Evolutionary conservation across 2,888 invertebrate genomes (phyloP).

Genomic region (Drosophila prostipennis): DNA sequence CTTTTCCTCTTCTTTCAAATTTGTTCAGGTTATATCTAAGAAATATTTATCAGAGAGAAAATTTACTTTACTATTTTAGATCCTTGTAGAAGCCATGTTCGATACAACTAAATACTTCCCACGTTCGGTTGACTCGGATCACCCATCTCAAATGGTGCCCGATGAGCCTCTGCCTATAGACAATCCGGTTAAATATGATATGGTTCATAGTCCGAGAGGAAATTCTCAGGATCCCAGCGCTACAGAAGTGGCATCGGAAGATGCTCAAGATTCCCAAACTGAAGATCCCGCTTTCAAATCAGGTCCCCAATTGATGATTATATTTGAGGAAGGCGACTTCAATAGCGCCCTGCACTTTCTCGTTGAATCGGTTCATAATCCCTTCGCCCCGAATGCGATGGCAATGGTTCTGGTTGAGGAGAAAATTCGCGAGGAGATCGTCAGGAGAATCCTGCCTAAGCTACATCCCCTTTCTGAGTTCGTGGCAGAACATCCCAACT

Average conservation of each 20-base stretch:
- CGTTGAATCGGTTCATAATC: constrained; percentile 36
- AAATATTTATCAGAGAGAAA: neutral
- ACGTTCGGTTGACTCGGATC: constrained; percentile 17
- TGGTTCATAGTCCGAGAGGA: constrained; percentile 13
- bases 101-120: constrained; percentile 20
- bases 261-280: neutral
- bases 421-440: constrained; percentile 31
- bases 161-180: neutral
- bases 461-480: constrained; percentile 18
- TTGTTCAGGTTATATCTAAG: too few species aligned
- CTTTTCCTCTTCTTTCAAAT: neutral
- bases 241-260: neutral
- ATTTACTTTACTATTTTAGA: neutral
- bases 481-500: constrained; percentile 24
- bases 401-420: constrained; percentile 54
- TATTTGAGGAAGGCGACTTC: constrained; percentile 51
- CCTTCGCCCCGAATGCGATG: constrained; percentile 40
- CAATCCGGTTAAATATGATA: constrained; percentile 2
- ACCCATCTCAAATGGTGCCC: neutral
- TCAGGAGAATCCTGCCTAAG: constrained; percentile 18
- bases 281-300: neutral
- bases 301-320: constrained; percentile 54
- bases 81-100: constrained; percentile 7
- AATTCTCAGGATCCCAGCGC: neutral
- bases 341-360: constrained; percentile 55